Percentiles rank a stretch among this genome's conserved stretches.
Conservation (phyloP, 2,888 invertebrate genomes). For the Ectemnius continuus region DNA sequence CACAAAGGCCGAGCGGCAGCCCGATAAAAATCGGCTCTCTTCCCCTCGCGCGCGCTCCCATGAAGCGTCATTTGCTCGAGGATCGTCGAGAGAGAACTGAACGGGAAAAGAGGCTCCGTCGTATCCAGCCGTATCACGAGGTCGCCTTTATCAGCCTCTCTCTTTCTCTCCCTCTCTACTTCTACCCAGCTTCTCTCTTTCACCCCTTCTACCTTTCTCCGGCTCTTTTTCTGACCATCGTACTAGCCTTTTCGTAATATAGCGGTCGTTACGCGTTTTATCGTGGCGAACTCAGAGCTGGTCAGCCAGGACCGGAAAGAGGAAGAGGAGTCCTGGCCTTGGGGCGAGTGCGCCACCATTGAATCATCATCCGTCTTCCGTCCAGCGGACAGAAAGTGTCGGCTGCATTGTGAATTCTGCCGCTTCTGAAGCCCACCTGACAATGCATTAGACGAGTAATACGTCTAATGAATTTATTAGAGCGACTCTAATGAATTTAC, state of each 20-base stretch:
- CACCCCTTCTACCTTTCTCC: background rate
- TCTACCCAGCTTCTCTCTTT: background rate
- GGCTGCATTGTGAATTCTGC: slow-evolving; percentile 26
- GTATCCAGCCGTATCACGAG: slow-evolving; percentile 5
- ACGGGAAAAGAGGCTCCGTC: background rate
- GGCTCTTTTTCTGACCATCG: slow-evolving; percentile 48
- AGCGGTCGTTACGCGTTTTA: slow-evolving; percentile 55
- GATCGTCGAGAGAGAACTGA: background rate
- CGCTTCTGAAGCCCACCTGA: background rate
- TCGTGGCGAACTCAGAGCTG: slow-evolving; percentile 38
- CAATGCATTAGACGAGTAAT: slow-evolving; percentile 12
- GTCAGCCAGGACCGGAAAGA: slow-evolving; percentile 33
- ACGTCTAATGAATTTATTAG: background rate
- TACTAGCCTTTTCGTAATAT: slow-evolving; percentile 52
- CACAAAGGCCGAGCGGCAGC: background rate
- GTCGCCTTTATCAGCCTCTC: slow-evolving; percentile 1
- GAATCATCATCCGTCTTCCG: slow-evolving; percentile 42
- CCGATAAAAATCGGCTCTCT: slow-evolving; percentile 7
- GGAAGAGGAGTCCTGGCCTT: slow-evolving; percentile 15
- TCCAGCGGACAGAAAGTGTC: slow-evolving; percentile 3
- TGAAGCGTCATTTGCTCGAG: slow-evolving; percentile 7
- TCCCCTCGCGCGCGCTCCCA: no score
- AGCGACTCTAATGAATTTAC: background rate
- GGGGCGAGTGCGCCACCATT: slow-evolving; percentile 29
- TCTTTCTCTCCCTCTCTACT: no score